Evolutionary conservation across 2,888 invertebrate species (phyloP).

Genomic region (Tenodera sinensis): DNA sequence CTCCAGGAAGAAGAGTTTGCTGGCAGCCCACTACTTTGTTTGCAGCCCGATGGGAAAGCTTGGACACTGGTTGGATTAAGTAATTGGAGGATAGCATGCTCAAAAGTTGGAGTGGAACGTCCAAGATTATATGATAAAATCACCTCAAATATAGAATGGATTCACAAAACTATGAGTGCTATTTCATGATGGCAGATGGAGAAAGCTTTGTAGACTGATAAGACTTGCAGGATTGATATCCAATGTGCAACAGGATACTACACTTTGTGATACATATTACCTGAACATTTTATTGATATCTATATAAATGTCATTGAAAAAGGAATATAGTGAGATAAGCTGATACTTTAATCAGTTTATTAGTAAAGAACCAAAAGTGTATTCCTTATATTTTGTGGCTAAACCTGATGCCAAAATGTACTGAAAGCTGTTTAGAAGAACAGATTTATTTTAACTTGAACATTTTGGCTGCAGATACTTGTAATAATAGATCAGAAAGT

Average conservation of each 20-base stretch:
- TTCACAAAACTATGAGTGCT: slow-evolving; percentile 66
- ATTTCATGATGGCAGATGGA: slow-evolving; percentile 12
- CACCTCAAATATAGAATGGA: slow-evolving; percentile 81
- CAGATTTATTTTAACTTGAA: neutral
- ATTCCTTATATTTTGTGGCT: neutral
- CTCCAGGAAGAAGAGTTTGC: slow-evolving; percentile 81
- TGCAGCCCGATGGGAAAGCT: slow-evolving; percentile 57
- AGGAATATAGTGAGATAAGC: neutral
- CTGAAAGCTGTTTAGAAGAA: neutral
- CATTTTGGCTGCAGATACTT: neutral
- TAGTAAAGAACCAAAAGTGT: neutral
- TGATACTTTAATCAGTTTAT: neutral
- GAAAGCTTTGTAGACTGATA: neutral
- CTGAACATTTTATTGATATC: neutral
- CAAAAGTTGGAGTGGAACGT: slow-evolving; percentile 69
- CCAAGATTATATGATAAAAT: slow-evolving; percentile 82
- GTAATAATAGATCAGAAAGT: no score
- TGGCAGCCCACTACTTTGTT: slow-evolving; percentile 81
- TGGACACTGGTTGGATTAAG: slow-evolving; percentile 80
- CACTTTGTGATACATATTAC: neutral
- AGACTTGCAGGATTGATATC: neutral
- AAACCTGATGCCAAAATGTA: neutral
- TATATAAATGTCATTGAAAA: neutral
- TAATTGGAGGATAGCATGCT: slow-evolving; percentile 83
- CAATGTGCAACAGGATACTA: neutral